Evolutionary conservation across 2,888 invertebrate genomes (phyloP).

Genomic region (Drosophila bunnanda): DNA sequence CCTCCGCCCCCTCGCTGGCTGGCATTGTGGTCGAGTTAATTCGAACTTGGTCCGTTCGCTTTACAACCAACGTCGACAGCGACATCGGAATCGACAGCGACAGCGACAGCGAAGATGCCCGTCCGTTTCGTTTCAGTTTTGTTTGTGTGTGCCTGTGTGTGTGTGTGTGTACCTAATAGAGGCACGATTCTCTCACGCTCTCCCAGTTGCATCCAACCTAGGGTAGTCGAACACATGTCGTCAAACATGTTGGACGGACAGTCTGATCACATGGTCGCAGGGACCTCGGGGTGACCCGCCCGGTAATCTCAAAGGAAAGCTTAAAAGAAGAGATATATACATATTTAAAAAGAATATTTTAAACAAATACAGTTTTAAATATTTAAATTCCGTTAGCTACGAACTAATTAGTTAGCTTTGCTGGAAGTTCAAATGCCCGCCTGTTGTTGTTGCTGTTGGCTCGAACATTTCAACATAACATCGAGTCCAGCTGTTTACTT

Average conservation of each 20-base stretch:
- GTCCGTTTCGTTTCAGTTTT: slow-evolving; percentile 43
- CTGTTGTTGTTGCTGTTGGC: not conserved
- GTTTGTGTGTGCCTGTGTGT: not conserved
- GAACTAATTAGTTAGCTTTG: too few species aligned
- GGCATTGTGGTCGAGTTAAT: slow-evolving; percentile 75
- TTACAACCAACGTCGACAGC: slow-evolving; percentile 15
- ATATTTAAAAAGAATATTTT: too few species aligned
- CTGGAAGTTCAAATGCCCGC: not conserved
- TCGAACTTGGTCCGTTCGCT: slow-evolving; percentile 59
- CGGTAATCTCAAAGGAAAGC: not conserved
- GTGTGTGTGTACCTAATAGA: not conserved
- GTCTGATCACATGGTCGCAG: not conserved
- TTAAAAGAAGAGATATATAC: too few species aligned
- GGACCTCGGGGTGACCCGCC: not conserved
- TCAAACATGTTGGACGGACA: not conserved
- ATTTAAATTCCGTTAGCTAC: too few species aligned
- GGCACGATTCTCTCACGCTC: not conserved
- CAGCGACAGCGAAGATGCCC: slow-evolving; percentile 47
- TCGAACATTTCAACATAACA: not conserved
- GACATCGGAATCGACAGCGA: slow-evolving; percentile 35
- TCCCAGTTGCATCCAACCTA: not conserved
- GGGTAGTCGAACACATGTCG: not conserved
- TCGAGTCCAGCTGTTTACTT: not conserved
- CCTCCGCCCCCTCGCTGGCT: slow-evolving; percentile 18
- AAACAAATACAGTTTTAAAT: too few species aligned